Evolutionary conservation across 2,797 vertebrate species (phyloP).

Genomic region (Enteromius anoplus): DNA sequence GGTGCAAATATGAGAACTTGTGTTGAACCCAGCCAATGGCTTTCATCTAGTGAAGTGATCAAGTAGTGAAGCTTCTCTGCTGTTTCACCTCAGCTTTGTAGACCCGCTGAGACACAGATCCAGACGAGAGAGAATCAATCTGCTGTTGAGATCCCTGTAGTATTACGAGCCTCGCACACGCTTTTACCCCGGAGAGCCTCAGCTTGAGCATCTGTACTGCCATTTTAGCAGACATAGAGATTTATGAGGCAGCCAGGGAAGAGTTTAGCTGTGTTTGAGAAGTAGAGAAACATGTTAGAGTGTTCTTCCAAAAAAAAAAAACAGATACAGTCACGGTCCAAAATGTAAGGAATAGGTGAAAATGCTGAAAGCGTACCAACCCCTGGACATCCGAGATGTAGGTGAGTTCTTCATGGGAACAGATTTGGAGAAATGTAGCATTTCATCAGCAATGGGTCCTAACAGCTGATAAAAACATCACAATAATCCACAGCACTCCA

Average conservation of each 20-base stretch:
- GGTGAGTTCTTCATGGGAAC: background rate
- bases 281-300: background rate
- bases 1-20: background rate
- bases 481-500: background rate
- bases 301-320: background rate
- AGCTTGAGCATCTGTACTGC: background rate
- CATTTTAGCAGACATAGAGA: background rate
- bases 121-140: constrained; percentile 26
- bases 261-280: background rate
- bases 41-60: constrained; percentile 15
- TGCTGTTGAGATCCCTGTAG: constrained; percentile 24
- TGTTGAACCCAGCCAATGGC: background rate
- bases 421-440: background rate
- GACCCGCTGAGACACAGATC: background rate
- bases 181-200: background rate
- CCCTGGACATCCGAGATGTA: background rate
- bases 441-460: fast-evolving
- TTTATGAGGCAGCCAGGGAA: background rate
- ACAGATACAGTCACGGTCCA: background rate
- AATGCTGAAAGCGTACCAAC: background rate
- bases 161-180: background rate
- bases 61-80: background rate
- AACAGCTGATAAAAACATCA: background rate
- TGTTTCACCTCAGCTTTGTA: background rate
- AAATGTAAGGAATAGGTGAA: background rate